phyloP scores from a whole-genome alignment of 2,113 vertebrate genomes.

The Rhabdomys dilectus region DNA sequence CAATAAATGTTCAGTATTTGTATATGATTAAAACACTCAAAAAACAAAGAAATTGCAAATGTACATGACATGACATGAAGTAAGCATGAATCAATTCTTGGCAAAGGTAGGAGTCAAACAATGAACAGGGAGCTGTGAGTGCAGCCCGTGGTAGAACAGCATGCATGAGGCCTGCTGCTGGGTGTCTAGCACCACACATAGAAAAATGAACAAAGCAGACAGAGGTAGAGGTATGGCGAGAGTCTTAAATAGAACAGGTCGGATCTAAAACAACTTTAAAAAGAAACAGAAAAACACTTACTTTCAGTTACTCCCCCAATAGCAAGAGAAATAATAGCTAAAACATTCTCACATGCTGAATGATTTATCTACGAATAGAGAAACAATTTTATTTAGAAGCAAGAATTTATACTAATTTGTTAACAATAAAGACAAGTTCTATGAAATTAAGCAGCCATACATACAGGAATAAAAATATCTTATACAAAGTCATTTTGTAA shows the following conservation, averaged over 20 bases:
- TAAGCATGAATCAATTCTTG: not conserved
- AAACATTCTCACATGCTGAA: conserved; percentile 93
- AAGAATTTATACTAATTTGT: conserved; percentile 50
- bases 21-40: conserved; percentile 23
- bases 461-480: conserved; percentile 53
- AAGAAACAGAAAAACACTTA: conserved; percentile 81
- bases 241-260: conserved; percentile 46
- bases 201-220: conserved; percentile 47
- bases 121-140: not conserved
- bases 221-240: not conserved
- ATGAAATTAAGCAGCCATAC: conserved; percentile 47
- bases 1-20: conserved; percentile 53
- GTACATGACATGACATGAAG: conserved; percentile 4
- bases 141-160: not conserved
- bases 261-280: not conserved
- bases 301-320: conserved; percentile 97
- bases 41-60: conserved; percentile 45
- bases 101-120: conserved; percentile 18
- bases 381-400: conserved; percentile 61
- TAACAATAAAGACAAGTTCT: conserved; percentile 47
- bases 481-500: conserved; percentile 44
- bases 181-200: not conserved
- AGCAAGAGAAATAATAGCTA: conserved; percentile 96
- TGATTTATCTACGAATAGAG: conserved; percentile 91
- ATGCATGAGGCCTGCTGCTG: too few relatives aligned